Evolutionary conservation across 2,888 invertebrate species (phyloP).

Genomic region (Diloba caeruleocephala): DNA sequence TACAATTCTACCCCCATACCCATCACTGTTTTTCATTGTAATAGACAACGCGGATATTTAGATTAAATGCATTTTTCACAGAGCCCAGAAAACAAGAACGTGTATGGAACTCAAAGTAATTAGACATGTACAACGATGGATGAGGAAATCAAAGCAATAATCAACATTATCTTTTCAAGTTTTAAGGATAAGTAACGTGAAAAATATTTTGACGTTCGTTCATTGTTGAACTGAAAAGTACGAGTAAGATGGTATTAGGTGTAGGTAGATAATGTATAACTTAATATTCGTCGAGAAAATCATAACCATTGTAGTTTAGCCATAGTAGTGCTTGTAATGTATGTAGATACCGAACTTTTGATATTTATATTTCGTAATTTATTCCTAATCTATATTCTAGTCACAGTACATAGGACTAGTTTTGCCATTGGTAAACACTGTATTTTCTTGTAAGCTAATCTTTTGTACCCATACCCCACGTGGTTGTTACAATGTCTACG

Average conservation of each 20-base stretch:
- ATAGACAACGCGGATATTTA: constrained; percentile 57
- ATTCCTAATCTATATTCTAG: constrained; percentile 86
- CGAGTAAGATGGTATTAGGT: constrained; percentile 48
- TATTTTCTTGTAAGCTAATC: constrained; percentile 48
- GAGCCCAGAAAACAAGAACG: constrained; percentile 83
- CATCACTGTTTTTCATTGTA: constrained; percentile 59
- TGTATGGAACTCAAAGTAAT: constrained; percentile 58
- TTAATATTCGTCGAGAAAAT: constrained; percentile 51
- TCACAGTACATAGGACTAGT: constrained; percentile 85
- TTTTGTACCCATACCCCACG: constrained; percentile 58
- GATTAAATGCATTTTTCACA: constrained; percentile 65
- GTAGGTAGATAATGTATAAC: constrained; percentile 56
- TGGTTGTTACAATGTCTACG: constrained; percentile 69
- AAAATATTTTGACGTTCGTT: constrained; percentile 38
- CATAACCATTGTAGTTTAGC: constrained; percentile 63
- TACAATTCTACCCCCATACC: constrained; percentile 63
- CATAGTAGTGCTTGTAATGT: constrained; percentile 74
- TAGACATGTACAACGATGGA: constrained; percentile 40
- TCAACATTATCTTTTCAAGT: constrained; percentile 53
- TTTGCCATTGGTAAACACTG: constrained; percentile 68
- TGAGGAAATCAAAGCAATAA: constrained; percentile 54
- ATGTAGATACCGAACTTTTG: constrained; percentile 73
- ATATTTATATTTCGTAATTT: constrained; percentile 78
- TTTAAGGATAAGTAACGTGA: constrained; percentile 44
- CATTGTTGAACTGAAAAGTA: constrained; percentile 42